Percentiles rank a stretch among this genome's conserved stretches.
Conservation (phyloP, 2,797 vertebrate species). For the Etheostoma nigrum region DNA sequence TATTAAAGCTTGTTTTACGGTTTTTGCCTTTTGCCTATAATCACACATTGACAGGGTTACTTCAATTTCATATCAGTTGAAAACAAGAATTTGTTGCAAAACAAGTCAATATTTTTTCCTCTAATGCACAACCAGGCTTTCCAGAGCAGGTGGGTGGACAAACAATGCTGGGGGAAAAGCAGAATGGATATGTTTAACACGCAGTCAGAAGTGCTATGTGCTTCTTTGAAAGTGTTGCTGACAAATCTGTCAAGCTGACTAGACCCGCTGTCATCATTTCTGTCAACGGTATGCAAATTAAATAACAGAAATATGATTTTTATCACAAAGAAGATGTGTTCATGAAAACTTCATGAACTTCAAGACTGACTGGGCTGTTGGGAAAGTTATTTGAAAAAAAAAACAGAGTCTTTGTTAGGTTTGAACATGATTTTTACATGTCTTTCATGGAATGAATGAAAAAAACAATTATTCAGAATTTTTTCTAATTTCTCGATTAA, state of each 20-base stretch:
- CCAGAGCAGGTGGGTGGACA: constrained; percentile 26
- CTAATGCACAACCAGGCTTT: constrained; percentile 1
- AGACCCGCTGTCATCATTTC: constrained; percentile 40
- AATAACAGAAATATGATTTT: constrained; percentile 34
- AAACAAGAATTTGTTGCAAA: constrained; percentile 6
- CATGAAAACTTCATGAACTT: constrained; percentile 3
- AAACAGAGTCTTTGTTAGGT: neutral
- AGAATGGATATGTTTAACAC: constrained; percentile 44
- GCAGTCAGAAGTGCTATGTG: constrained; percentile 50
- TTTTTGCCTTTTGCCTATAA: neutral
- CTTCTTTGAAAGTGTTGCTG: constrained; percentile 58
- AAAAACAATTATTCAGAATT: no score
- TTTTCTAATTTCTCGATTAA: no score
- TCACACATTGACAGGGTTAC: neutral
- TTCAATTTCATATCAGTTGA: constrained; percentile 15
- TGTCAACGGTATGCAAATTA: constrained; percentile 30
- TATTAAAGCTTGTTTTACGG: neutral
- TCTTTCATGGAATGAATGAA: no score
- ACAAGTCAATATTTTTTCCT: constrained; percentile 19
- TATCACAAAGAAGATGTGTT: constrained; percentile 17
- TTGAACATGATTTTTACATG: neutral
- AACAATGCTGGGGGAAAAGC: constrained; percentile 27
- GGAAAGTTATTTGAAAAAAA: neutral
- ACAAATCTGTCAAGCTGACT: constrained; percentile 49
- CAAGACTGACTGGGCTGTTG: neutral